phyloP scores from a whole-genome alignment of 2,888 invertebrate genomes.

The Ectemnius continuus region DNA sequence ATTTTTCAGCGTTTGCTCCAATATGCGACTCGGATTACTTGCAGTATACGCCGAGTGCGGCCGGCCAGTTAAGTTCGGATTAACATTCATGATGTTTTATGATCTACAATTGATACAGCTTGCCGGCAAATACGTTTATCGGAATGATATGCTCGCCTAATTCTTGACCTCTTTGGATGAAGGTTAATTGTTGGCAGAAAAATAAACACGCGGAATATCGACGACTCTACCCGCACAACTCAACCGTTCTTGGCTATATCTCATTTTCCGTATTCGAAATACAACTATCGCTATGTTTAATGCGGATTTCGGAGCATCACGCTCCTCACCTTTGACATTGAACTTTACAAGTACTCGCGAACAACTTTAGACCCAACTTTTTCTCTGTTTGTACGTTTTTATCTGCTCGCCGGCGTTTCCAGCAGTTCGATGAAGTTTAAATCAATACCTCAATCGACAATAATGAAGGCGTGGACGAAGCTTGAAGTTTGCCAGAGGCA shows the following conservation, averaged over 20 bases:
- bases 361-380: too few relatives aligned
- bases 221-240: neutral
- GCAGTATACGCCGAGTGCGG: too few relatives aligned
- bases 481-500: slow-evolving; percentile 59
- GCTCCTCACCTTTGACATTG: too few relatives aligned
- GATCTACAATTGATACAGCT: neutral
- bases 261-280: neutral
- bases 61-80: neutral
- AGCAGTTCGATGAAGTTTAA: neutral
- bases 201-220: slow-evolving; percentile 34
- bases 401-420: too few relatives aligned
- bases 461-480: slow-evolving; percentile 14
- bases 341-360: too few relatives aligned
- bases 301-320: too few relatives aligned
- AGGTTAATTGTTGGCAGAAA: slow-evolving; percentile 32
- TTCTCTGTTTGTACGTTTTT: too few relatives aligned
- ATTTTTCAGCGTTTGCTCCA: neutral
- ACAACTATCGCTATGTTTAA: too few relatives aligned
- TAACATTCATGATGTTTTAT: neutral
- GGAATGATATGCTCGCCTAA: slow-evolving; percentile 5
- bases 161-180: slow-evolving; percentile 20
- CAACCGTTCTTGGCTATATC: neutral
- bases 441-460: neutral
- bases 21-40: neutral
- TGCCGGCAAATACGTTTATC: neutral